Conservation (phyloP, 2,797 vertebrate genomes). For the Miichthys miiuy region DNA sequence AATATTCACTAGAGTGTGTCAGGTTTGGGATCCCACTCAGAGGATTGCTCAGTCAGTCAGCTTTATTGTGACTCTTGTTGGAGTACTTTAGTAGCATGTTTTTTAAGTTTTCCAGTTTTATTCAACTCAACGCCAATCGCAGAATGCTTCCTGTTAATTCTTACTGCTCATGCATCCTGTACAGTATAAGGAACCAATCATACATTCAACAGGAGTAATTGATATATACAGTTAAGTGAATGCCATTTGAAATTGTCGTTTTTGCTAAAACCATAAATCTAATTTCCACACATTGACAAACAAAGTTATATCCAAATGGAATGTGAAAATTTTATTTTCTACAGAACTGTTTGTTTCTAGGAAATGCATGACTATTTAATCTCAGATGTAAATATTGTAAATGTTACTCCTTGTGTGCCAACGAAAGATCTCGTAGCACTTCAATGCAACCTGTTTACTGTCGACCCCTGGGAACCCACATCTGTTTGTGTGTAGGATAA, state of each 20-base stretch:
- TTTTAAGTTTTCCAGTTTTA: slow-evolving; percentile 41
- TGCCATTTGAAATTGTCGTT: slow-evolving; percentile 44
- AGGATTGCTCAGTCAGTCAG: slow-evolving; percentile 59
- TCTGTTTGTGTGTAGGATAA: slow-evolving; percentile 52
- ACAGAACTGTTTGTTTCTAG: slow-evolving; percentile 54
- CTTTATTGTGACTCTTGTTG: slow-evolving; percentile 67
- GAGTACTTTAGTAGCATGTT: slow-evolving; percentile 73
- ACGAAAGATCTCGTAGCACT: slow-evolving; percentile 80
- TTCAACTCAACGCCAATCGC: slow-evolving; percentile 38
- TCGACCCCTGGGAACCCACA: slow-evolving; percentile 47
- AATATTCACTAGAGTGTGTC: slow-evolving; percentile 6
- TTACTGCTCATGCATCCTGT: slow-evolving; percentile 59
- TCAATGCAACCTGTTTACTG: slow-evolving; percentile 81
- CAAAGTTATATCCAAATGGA: slow-evolving; percentile 53
- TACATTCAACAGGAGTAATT: slow-evolving; percentile 23
- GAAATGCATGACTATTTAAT: slow-evolving; percentile 76
- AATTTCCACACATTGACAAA: slow-evolving; percentile 29
- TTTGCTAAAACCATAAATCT: slow-evolving; percentile 14
- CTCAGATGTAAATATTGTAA: slow-evolving; percentile 79
- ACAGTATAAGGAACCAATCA: slow-evolving; percentile 32
- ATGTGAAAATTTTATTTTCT: slow-evolving; percentile 74
- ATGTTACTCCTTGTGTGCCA: slow-evolving; percentile 80
- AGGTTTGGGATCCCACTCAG: slow-evolving; percentile 47
- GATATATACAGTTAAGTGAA: slow-evolving; percentile 39
- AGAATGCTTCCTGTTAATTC: slow-evolving; percentile 63